Evolutionary conservation across 2,113 vertebrate genomes (phyloP), one percentile per base, ranked within the genome.

Genomic region (Pterocles burchelli): DNA sequence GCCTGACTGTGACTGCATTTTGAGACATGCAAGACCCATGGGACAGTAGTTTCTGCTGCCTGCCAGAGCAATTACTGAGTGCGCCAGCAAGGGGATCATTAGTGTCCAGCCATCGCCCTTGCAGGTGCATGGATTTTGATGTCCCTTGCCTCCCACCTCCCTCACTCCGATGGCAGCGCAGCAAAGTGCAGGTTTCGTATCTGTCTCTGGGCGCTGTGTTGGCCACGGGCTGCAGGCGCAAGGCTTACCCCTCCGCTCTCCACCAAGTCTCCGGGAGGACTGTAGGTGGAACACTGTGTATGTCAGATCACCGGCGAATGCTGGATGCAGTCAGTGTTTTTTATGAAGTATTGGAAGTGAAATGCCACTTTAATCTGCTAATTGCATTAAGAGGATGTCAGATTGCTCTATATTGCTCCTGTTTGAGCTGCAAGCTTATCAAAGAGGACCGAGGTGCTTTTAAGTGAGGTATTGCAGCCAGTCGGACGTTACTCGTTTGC

Each of bases 311-410:
- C 51, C 62, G 13, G 93, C 22, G 74, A 43, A 49, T 46, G 45
- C 63, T 78, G 87, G 54, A 52, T 92, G 36, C 81, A 73, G 1
- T 96, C 88, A 81, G 43, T 85, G 48, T 94, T 78, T 74, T 84
- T 84, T 92, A 91, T 93, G 88, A 91, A 89, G 55, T 62, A 55
- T 73, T 95, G 95, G 76, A 79, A 80, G 58, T 83, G 95, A 96
- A 96, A 94, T 76, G 65, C 83, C 6, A 31, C 89, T 96, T 94
- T 94, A 96, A 95, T 97, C 78, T 96, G 80, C 90, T 97, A 96
- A 96, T 87, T 95, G 65, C 82, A 41, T 85, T 96, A 95, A 95
- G 96, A 94, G 90, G 83, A 71, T 7, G 26, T 68, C 92, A 90
- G 91, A 95, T 90, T 94, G 51, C 84, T 95, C 78, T 67, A 13